Base-by-base conservation (phyloP, 2,113 vertebrate species). In the Muntiacus muntjak region DNA sequence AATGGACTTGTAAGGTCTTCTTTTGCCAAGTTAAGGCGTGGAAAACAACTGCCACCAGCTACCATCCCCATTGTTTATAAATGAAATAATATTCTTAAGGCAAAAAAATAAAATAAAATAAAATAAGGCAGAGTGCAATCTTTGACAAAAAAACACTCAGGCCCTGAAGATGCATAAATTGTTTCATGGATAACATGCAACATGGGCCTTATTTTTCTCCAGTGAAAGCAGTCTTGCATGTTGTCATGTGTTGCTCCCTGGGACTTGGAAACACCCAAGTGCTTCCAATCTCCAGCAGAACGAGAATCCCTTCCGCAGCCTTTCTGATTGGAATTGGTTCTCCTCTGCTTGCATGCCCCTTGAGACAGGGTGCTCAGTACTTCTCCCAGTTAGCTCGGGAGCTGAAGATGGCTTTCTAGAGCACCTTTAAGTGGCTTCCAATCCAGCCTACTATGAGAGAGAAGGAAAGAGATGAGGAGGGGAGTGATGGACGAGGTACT, bases 21-120 rank as follows among this genome's bases (percentile, higher is more conserved):
- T 43, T 96, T 94, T 97, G 94, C 84, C 92, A 97, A 96, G 58
- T 79, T 82, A 87, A 94, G 78, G 47, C 6, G 1, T 36, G 45
- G 81, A 87, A 84, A 93, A 50, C 78, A 95, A n/a, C 25, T 50
- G n/a, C 25, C 52, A 87, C 43, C 91, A 84, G 85, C 52, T 89
- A n/a, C 87, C 23, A 36, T 47, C 79, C 43, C 40, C n/a, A 43
- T 52, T 93, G 74, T 94, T 76, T 92, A 36, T 84, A 87, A 97
- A 96, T 47, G 84, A 90, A 93, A 95, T 62, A 3, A 92, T 93
- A 58, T 79, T 93, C 87, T 95, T 74, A 60, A 92, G 67, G 57
- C 23, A 2, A 64, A 79, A 71, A 67, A 57, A 50, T 50, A 50
- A 15, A 21, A 33, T 50, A 50, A 15, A 21, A 33, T 36, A 33